phyloP scores from a whole-genome alignment of 2,888 invertebrate genomes.

The Dione vanillae region DNA sequence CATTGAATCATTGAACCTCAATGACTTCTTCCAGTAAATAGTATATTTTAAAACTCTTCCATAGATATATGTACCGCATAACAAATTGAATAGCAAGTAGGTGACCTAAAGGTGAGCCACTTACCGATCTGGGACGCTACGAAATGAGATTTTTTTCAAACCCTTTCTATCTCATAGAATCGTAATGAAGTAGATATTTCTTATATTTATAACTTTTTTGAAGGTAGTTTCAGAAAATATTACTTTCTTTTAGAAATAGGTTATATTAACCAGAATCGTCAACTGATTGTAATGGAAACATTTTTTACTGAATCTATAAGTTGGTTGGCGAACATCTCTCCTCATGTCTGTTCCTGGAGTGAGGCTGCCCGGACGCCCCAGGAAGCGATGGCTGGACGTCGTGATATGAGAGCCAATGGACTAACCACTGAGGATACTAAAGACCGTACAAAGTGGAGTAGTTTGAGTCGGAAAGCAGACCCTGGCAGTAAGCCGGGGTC shows the following conservation, averaged over 20 bases:
- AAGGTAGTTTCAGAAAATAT: neutral
- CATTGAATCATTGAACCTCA: neutral
- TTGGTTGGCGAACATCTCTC: too few species aligned
- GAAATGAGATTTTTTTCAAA: conserved; percentile 32
- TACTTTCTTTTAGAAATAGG: neutral
- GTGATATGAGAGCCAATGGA: too few species aligned
- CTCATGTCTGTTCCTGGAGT: too few species aligned
- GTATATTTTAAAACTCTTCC: neutral
- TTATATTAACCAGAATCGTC: too few species aligned
- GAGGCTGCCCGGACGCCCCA: too few species aligned
- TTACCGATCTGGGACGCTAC: conserved; percentile 32
- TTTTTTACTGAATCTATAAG: too few species aligned
- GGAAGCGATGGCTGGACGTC: too few species aligned
- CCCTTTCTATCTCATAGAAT: conserved; percentile 19
- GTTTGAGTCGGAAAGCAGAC: too few species aligned
- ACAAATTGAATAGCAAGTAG: conserved; percentile 23
- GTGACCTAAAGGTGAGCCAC: conserved; percentile 23
- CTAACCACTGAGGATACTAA: too few species aligned
- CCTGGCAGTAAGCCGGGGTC: too few species aligned
- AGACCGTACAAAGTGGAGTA: too few species aligned
- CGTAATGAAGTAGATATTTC: conserved; percentile 27
- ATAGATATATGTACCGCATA: conserved; percentile 16
- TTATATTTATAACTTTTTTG: conserved; percentile 7
- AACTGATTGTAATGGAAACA: too few species aligned
- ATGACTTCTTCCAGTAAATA: neutral